Conservation (phyloP, 2,113 vertebrate species). For the Bos taurus region DNA sequence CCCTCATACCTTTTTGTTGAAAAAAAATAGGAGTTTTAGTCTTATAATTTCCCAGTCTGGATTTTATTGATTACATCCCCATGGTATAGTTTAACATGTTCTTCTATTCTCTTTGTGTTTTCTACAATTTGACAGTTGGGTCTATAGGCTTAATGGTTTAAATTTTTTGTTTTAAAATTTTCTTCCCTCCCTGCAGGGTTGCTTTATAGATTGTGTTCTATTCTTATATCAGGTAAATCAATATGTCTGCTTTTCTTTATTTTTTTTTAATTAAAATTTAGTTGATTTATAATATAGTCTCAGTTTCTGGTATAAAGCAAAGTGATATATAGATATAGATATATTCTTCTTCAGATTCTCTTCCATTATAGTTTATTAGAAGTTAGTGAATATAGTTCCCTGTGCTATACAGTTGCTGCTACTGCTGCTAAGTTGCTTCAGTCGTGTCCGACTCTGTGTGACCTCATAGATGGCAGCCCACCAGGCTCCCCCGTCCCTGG, state of each 20-base stretch:
- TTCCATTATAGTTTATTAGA: not conserved
- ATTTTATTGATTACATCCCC: conserved; percentile 23
- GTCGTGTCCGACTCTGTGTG: fast-evolving
- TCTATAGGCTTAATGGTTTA: conserved; percentile 17
- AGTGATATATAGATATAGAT: not conserved
- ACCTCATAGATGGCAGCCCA: too few species aligned
- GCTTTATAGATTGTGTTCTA: not conserved
- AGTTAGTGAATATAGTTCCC: not conserved
- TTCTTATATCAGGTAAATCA: not conserved
- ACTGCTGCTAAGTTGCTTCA: too few species aligned
- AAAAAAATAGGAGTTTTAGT: not conserved
- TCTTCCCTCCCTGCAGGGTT: not conserved
- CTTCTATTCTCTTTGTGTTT: conserved; percentile 45
- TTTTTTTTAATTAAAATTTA: not conserved
- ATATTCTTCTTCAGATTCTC: not conserved
- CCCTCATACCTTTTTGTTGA: not conserved
- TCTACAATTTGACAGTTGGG: not conserved
- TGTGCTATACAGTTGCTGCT: not conserved
- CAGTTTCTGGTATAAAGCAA: not conserved
- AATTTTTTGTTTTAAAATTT: not conserved
- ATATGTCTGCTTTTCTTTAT: conserved; percentile 20
- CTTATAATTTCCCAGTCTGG: conserved; percentile 14
- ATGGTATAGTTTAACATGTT: conserved; percentile 17
- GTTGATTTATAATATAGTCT: not conserved
- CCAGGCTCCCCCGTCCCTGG: too few species aligned